These are phyloP conservation scores for Rhinichthys klamathensis DNA, from an alignment of 2,113 vertebrate species.

Conservation along the genomic window DNA sequence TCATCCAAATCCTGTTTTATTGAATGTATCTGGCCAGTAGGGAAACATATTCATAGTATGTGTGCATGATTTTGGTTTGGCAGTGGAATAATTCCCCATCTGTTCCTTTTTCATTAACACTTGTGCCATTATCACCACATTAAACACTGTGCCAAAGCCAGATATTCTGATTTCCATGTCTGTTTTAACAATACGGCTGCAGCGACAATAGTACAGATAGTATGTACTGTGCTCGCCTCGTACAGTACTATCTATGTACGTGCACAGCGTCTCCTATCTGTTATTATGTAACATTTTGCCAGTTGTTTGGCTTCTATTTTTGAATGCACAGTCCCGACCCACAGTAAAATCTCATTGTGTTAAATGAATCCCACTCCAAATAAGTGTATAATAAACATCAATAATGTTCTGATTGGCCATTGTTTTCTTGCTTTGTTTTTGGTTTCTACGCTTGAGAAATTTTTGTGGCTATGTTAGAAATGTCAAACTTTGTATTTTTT, in stretches of 20 bases:
- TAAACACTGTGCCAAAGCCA: not conserved
- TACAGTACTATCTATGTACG: not conserved
- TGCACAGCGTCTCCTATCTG: not conserved
- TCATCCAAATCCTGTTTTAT: constrained; percentile 38
- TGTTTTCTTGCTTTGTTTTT: too few species aligned
- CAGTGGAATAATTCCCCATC: constrained; percentile 9
- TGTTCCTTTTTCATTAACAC: constrained; percentile 20
- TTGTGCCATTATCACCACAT: constrained; percentile 41
- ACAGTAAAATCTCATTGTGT: not conserved
- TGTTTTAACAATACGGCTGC: constrained; percentile 15
- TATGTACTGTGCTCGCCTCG: not conserved
- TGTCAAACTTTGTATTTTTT: too few species aligned
- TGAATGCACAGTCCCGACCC: not conserved
- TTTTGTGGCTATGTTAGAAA: too few species aligned
- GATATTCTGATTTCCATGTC: constrained; percentile 4
- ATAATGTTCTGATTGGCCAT: too few species aligned
- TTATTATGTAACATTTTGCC: not conserved
- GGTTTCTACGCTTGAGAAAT: too few species aligned
- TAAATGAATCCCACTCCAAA: not conserved
- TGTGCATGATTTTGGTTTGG: constrained; percentile 39
- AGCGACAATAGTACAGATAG: not conserved
- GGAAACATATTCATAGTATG: constrained; percentile 4
- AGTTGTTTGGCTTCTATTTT: not conserved
- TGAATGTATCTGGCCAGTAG: constrained; percentile 29
- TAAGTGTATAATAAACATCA: too few species aligned